These are phyloP conservation scores for Melanchra persicariae DNA, from an alignment of 2,888 invertebrate species.

Conservation along the genomic window DNA sequence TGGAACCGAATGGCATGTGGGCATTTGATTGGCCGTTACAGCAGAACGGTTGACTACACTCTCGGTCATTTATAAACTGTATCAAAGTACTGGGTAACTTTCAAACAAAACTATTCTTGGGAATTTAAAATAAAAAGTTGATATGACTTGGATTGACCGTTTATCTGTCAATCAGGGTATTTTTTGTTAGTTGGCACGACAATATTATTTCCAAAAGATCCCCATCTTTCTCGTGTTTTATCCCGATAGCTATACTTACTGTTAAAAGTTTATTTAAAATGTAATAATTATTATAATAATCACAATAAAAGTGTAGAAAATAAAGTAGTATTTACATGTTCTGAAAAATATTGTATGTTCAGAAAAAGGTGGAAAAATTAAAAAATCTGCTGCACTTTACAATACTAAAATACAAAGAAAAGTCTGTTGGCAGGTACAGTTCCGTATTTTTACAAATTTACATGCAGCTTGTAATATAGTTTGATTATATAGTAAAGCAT, in stretches of 20 bases:
- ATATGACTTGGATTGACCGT: no score
- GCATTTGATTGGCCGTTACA: not conserved
- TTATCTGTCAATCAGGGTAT: not conserved
- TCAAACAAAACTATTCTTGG: not conserved
- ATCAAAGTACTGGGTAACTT: not conserved
- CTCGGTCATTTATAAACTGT: not conserved
- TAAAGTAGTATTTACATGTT: conserved; percentile 43
- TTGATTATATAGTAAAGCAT: not conserved
- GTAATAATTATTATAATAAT: conserved; percentile 24
- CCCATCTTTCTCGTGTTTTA: not conserved
- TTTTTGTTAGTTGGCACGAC: not conserved
- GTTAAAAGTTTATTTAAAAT: conserved; percentile 41
- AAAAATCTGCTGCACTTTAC: not conserved
- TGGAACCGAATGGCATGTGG: not conserved
- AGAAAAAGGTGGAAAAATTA: not conserved
- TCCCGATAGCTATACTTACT: conserved; percentile 25
- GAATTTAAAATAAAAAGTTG: not conserved
- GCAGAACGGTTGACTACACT: not conserved
- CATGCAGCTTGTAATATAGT: not conserved
- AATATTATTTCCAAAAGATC: conserved; percentile 4
- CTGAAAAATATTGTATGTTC: conserved; percentile 30
- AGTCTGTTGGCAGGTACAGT: not conserved
- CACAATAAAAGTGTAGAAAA: conserved; percentile 42
- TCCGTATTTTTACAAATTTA: not conserved
- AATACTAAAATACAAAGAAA: not conserved